Evolutionary conservation across 1,140 invertebrate species (phyloP), one percentile per base, ranked within the genome.

Genomic region (Habropoda laboriosa): DNA sequence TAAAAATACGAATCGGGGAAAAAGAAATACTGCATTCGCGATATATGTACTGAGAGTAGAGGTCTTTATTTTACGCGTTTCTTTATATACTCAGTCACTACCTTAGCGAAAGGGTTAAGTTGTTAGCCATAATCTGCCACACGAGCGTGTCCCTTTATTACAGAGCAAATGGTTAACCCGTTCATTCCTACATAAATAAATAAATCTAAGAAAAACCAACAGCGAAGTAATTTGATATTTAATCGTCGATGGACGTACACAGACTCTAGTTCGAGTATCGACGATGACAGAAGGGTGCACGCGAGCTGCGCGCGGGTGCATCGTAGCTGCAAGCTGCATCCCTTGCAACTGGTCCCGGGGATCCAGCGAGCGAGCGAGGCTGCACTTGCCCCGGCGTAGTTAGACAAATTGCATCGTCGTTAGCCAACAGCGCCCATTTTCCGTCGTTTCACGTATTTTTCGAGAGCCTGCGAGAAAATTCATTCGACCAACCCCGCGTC

Each of bases 341-440:
- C 74, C 53, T 73, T 58, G 76, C 79, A 72, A 86, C 49, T 80
- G 75, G 79, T 71, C 85, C 79, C 82, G 85, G 85, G 80, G 67
- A 87, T 87, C 79, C 57, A 57, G 75, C 53, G 79, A 58, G 75
- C 53, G 79, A 58, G 71, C 47, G 32, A 40, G 45, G 66, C 58
- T 51, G 57, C 64, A 30, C 74, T 45, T 61, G 38, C 57, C 61
- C n/a, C 51, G 79, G 49, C 80, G 66, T 24, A 67, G 51, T 40
- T 60, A 49, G 58, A 75, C 78, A 67, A 60, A 73, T 73, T 66
- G 61, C 61, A 38, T 53, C 49, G 55, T 27, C 57, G 55, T 42
- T 72, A 30, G 24, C 71, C 24, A 49, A 73, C 71, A 47, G 38
- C 40, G n/a, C 1, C 7, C 71, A 30, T 35, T 60, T 35, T 21